Conservation (phyloP, 2,113 vertebrate genomes). For the Sarotherodon lohbergeri region DNA sequence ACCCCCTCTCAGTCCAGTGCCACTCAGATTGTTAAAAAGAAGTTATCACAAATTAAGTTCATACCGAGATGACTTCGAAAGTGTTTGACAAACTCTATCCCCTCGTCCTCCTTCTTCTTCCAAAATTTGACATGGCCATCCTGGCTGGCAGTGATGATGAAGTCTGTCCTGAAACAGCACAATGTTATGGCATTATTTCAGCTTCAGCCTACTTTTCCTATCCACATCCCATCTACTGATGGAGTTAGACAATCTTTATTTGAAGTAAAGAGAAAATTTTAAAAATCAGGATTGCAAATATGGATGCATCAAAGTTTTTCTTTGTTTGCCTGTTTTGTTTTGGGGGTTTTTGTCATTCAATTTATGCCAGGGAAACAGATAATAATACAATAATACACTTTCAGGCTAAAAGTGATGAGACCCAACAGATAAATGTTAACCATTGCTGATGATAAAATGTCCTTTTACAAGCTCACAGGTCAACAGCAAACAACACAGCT, state of each 20-base stretch:
- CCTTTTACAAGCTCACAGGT: neutral
- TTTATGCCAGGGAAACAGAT: neutral
- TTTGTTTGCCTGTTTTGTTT: neutral
- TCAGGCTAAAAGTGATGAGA: neutral
- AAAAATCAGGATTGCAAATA: neutral
- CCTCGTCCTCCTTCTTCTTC: slow-evolving; percentile 93
- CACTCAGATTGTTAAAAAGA: neutral
- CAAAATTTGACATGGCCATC: slow-evolving; percentile 98
- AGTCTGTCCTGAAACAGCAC: slow-evolving; percentile 82
- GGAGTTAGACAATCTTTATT: neutral
- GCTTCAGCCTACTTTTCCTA: neutral
- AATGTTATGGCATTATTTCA: neutral
- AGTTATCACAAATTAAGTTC: neutral
- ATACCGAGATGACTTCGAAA: slow-evolving; percentile 92
- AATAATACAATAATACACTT: neutral
- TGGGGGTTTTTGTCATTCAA: neutral
- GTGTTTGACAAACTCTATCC: slow-evolving; percentile 98
- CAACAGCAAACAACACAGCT: neutral
- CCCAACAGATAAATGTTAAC: neutral
- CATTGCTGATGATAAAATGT: neutral
- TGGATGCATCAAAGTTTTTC: neutral
- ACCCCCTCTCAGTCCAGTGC: neutral
- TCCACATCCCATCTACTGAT: neutral
- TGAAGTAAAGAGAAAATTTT: neutral
- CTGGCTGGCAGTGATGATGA: slow-evolving; percentile 95